phyloP scores from a whole-genome alignment of 2,797 vertebrate genomes.

The Cyclopterus lumpus region DNA sequence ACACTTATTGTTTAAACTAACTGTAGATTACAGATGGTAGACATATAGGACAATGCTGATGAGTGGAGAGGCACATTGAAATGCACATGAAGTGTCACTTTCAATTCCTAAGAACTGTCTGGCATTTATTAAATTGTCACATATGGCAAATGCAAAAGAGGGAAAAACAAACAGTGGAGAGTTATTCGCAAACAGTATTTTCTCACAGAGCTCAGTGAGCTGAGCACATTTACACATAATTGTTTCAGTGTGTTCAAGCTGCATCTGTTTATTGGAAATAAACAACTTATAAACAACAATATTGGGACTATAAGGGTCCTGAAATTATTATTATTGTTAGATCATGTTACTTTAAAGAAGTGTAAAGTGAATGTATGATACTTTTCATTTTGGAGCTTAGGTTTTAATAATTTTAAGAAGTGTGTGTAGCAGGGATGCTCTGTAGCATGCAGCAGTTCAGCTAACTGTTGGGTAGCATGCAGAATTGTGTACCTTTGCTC shows the following conservation, averaged over 20 bases:
- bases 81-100: slow-evolving; percentile 27
- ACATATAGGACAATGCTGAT: slow-evolving; percentile 10
- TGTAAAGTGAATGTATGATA: not conserved
- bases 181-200: slow-evolving; percentile 37
- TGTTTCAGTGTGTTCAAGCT: slow-evolving; percentile 50
- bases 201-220: slow-evolving; percentile 5
- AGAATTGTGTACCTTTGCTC: not conserved
- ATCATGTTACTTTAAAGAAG: not conserved
- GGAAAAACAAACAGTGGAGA: slow-evolving; percentile 47
- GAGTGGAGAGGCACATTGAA: slow-evolving; percentile 7
- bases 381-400: not conserved
- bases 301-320: slow-evolving; percentile 2
- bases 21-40: slow-evolving; percentile 29
- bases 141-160: slow-evolving; percentile 37
- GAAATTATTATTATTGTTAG: slow-evolving; percentile 13
- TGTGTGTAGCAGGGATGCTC: not conserved
- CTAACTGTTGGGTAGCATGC: too few species aligned
- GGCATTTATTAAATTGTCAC: slow-evolving; percentile 41
- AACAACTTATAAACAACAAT: slow-evolving; percentile 55
- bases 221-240: slow-evolving; percentile 40
- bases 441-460: not conserved
- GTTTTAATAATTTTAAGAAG: not conserved
- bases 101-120: slow-evolving; percentile 15
- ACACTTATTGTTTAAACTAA: not conserved
- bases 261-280: slow-evolving; percentile 50